Percentiles rank a stretch among this genome's conserved stretches.
Evolutionary conservation across 1,140 invertebrate genomes (phyloP).

Genomic region (Neodiprion lecontei): DNA sequence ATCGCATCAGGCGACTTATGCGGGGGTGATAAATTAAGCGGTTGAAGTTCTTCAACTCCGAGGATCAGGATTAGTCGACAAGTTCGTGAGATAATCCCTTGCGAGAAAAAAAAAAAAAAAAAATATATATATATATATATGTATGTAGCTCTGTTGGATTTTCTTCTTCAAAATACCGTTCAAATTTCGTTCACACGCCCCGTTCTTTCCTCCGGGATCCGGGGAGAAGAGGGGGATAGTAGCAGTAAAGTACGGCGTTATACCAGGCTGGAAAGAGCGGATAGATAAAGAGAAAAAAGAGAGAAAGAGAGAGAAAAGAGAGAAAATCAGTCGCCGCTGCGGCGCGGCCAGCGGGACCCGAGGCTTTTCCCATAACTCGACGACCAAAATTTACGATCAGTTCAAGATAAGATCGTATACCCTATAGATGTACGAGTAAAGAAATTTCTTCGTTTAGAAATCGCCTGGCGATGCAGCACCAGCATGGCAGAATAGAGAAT

Average conservation of each 20-base stretch:
- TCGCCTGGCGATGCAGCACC: no score
- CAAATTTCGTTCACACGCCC: not conserved
- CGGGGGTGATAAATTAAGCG: no score
- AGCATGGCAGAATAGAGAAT: no score
- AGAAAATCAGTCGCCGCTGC: no score
- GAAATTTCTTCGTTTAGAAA: not conserved
- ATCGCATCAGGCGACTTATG: no score
- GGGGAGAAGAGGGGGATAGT: no score
- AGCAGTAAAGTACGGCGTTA: no score
- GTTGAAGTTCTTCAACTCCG: not conserved
- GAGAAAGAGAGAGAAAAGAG: no score
- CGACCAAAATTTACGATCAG: slow-evolving; percentile 4
- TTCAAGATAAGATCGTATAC: slow-evolving; percentile 5
- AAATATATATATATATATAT: no score
- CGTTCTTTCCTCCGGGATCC: not conserved
- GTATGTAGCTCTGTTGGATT: not conserved
- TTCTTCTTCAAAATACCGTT: not conserved
- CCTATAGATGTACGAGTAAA: no score
- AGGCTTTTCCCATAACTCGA: slow-evolving; percentile 6
- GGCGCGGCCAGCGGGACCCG: not conserved
- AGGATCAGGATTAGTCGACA: not conserved
- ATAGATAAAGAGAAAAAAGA: no score
- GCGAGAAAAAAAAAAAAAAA: not conserved
- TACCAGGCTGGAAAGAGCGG: no score
- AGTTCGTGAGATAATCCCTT: not conserved